Evolutionary conservation across 1,140 invertebrate species (phyloP).

Genomic region (Zaprionus tsacasi): DNA sequence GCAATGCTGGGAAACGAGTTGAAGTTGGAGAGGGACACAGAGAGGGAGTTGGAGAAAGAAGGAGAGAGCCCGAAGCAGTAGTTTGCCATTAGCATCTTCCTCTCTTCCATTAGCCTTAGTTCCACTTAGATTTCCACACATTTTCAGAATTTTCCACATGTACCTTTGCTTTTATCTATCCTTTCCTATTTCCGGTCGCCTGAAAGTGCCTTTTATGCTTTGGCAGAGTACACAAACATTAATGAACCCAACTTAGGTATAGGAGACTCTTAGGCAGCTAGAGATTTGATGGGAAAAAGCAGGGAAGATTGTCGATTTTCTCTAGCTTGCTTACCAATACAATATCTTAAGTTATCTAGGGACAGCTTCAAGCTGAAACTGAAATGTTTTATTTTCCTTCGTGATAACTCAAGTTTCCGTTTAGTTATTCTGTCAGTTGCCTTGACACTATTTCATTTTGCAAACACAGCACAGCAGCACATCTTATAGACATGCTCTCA

Average conservation of each 20-base stretch:
- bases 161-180: background rate
- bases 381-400: no score
- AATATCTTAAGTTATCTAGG: no score
- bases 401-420: no score
- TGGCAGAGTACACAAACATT: background rate
- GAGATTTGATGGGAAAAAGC: background rate
- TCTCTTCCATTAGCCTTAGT: background rate
- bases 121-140: background rate
- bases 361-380: no score
- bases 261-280: background rate
- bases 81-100: background rate
- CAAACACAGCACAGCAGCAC: background rate
- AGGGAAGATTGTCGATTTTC: no score
- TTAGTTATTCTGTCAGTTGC: no score
- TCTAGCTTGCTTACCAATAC: no score
- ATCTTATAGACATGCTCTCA: no score
- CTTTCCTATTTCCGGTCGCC: background rate
- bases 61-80: background rate
- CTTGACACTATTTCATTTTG: background rate
- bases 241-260: background rate
- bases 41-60: no score
- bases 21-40: background rate
- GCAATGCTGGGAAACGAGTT: background rate
- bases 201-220: background rate
- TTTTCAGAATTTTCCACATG: background rate